phyloP scores from a whole-genome alignment of 2,888 invertebrate genomes.

The Campoletis raptor region DNA sequence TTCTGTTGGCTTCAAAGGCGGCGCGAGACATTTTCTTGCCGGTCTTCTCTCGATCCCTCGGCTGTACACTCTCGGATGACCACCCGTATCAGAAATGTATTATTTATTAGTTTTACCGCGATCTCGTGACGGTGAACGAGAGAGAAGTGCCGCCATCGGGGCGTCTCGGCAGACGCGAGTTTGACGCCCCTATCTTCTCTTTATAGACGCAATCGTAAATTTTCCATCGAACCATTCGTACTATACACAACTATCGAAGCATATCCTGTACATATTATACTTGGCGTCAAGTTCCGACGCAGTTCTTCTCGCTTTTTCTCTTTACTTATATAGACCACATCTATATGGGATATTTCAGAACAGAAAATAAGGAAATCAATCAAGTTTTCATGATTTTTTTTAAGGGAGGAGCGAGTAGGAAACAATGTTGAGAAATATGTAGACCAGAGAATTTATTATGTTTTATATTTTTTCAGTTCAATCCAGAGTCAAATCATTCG shows the following conservation, averaged over 20 bases:
- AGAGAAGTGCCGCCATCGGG: slow-evolving; percentile 67
- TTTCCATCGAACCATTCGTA: slow-evolving; percentile 70
- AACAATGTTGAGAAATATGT: neutral
- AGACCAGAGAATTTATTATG: neutral
- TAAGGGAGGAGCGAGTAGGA: neutral
- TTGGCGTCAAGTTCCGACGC: slow-evolving; percentile 21
- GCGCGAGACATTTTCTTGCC: slow-evolving; percentile 73
- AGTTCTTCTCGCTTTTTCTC: neutral
- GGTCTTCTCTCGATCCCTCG: slow-evolving; percentile 53
- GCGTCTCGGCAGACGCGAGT: slow-evolving; percentile 62
- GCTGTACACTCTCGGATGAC: slow-evolving; percentile 61
- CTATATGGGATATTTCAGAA: slow-evolving; percentile 12
- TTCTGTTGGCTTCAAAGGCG: slow-evolving; percentile 74
- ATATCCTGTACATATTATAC: slow-evolving; percentile 40
- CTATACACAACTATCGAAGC: slow-evolving; percentile 34
- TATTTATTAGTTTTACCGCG: slow-evolving; percentile 75
- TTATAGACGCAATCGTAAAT: slow-evolving; percentile 75
- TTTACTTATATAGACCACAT: neutral
- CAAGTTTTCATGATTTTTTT: neutral
- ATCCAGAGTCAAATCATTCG: neutral
- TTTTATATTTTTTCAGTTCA: neutral
- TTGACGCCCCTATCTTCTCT: slow-evolving; percentile 66
- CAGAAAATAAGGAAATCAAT: neutral
- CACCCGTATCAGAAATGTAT: slow-evolving; percentile 79
- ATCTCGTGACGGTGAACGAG: slow-evolving; percentile 69